These are phyloP conservation scores for Latheticus oryzae DNA, from an alignment of 2,888 invertebrate species.

Conservation along the genomic window DNA sequence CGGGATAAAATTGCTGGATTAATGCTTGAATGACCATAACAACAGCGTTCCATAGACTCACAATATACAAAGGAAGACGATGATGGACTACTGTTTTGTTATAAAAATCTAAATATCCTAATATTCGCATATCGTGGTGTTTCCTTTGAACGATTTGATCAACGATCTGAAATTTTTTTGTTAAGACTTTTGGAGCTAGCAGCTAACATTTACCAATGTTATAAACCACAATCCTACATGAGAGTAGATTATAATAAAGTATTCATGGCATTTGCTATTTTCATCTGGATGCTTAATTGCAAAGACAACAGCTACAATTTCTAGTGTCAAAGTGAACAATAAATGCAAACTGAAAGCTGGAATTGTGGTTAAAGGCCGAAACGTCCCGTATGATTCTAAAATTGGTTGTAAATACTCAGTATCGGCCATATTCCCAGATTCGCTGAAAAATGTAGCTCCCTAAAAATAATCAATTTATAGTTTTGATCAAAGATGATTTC, in stretches of 20 bases:
- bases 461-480: slow-evolving; percentile 47
- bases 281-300: slow-evolving; percentile 61
- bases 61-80: slow-evolving; percentile 72
- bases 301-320: slow-evolving; percentile 61
- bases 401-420: slow-evolving; percentile 61
- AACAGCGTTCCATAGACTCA: slow-evolving; percentile 73
- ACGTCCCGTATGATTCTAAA: slow-evolving; percentile 62
- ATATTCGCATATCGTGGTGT: slow-evolving; percentile 72
- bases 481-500: slow-evolving; percentile 30
- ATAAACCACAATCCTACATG: slow-evolving; percentile 71
- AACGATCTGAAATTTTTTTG: slow-evolving; percentile 64
- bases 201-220: slow-evolving; percentile 70
- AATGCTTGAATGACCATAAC: slow-evolving; percentile 70
- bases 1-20: slow-evolving; percentile 70
- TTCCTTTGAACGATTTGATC: slow-evolving; percentile 71
- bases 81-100: slow-evolving; percentile 71
- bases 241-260: slow-evolving; percentile 71
- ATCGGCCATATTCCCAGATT: slow-evolving; percentile 63
- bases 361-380: slow-evolving; percentile 61
- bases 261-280: slow-evolving; percentile 68
- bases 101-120: slow-evolving; percentile 78
- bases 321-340: slow-evolving; percentile 57
- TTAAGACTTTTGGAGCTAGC: slow-evolving; percentile 2
- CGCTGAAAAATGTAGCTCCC: slow-evolving; percentile 66
- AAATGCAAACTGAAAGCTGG: slow-evolving; percentile 59